Evolutionary conservation across 2,888 invertebrate genomes (phyloP).

Genomic region (Coecobrya sp.): DNA sequence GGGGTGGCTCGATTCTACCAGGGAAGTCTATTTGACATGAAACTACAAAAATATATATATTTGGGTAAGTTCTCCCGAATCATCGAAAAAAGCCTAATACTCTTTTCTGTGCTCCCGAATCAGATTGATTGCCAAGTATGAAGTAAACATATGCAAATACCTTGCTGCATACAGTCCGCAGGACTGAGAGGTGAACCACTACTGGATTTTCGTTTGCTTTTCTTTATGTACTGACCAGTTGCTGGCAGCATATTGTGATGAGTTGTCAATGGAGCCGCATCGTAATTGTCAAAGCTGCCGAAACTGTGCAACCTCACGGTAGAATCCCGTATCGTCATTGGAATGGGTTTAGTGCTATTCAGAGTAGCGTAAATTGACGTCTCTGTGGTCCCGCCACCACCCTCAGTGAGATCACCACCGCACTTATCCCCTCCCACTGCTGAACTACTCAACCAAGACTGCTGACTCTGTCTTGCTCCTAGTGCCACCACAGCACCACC

Average conservation of each 20-base stretch:
- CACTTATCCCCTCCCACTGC: slow-evolving; percentile 20
- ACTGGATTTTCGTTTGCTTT: background rate
- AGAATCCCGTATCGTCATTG: slow-evolving; percentile 84
- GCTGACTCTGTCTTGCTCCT: slow-evolving; percentile 82
- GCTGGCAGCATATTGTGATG: background rate
- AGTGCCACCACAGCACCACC: slow-evolving; percentile 80
- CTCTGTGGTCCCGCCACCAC: slow-evolving; percentile 16
- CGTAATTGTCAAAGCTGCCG: slow-evolving; percentile 84
- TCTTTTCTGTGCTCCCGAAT: too few species aligned
- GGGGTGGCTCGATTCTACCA: slow-evolving; percentile 30
- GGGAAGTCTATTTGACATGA: slow-evolving; percentile 25
- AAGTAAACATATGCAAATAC: background rate
- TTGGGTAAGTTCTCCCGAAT: too few species aligned
- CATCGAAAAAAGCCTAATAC: too few species aligned
- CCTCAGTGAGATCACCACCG: background rate
- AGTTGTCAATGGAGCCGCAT: slow-evolving; percentile 72
- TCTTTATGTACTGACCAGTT: slow-evolving; percentile 8
- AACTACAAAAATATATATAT: background rate
- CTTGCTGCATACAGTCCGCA: slow-evolving; percentile 31
- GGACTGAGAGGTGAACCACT: background rate
- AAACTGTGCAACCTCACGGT: slow-evolving; percentile 84
- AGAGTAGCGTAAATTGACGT: slow-evolving; percentile 84
- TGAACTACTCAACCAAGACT: slow-evolving; percentile 83
- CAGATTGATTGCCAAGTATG: too few species aligned
- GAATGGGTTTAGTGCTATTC: slow-evolving; percentile 84